These are phyloP conservation scores for Leptopterna dolabrata DNA, from an alignment of 2,888 invertebrate species.

Conservation along the genomic window DNA sequence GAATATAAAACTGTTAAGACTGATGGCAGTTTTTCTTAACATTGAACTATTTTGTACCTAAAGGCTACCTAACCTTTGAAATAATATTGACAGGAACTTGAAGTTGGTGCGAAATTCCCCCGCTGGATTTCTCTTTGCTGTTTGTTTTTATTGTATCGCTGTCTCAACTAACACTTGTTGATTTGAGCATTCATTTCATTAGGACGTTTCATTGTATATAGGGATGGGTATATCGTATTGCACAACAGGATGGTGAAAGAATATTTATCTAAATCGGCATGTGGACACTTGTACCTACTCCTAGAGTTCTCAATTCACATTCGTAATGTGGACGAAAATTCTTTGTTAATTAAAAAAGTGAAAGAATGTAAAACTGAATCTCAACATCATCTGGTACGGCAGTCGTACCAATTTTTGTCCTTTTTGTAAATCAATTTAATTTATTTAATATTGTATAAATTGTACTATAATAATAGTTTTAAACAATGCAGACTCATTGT, in stretches of 20 bases:
- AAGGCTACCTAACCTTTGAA: background rate
- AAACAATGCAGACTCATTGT: background rate
- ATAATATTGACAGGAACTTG: background rate
- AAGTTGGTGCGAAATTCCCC: background rate
- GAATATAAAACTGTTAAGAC: slow-evolving; percentile 11
- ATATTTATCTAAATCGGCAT: too few species aligned
- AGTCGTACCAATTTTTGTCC: background rate
- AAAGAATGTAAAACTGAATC: background rate
- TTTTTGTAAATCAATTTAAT: slow-evolving; percentile 14
- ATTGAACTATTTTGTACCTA: background rate
- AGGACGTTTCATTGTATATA: background rate
- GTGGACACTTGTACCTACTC: too few species aligned
- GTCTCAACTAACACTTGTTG: background rate
- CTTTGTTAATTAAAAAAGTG: background rate
- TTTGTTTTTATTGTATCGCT: background rate
- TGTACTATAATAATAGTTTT: slow-evolving; percentile 44
- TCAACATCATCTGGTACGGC: background rate
- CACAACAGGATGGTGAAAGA: background rate
- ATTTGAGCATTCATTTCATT: background rate
- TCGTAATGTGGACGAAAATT: background rate
- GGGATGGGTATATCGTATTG: background rate
- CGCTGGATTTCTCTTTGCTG: background rate
- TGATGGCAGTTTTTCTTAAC: slow-evolving; percentile 40
- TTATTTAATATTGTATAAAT: slow-evolving; percentile 32
- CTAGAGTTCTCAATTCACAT: too few species aligned